A percentile compares a stretch with the other conserved stretches of the same genome.
phyloP scores from a whole-genome alignment of 2,113 vertebrate genomes.

The Dromas ardeola region DNA sequence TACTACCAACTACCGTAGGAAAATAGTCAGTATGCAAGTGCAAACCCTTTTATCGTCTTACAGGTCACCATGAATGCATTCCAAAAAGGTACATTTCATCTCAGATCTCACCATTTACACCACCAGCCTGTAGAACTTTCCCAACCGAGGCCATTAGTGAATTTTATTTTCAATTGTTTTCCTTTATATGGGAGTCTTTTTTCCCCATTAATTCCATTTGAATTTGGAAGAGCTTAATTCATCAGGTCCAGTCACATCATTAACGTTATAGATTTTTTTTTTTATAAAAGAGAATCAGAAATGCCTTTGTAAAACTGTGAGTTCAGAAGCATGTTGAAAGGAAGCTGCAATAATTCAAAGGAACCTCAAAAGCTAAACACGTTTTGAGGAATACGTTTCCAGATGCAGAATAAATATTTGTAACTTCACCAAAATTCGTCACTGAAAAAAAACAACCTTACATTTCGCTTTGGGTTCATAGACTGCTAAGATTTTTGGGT shows the following conservation, averaged over 20 bases:
- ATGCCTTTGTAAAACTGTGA: background rate
- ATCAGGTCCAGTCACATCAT: background rate
- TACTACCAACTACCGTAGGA: conserved; percentile 6
- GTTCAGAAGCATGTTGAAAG: background rate
- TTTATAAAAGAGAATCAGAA: background rate
- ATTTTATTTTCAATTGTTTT: background rate
- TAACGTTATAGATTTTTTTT: background rate
- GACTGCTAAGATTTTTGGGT: background rate
- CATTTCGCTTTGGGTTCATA: background rate
- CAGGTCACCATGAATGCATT: background rate
- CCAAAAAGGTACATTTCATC: background rate
- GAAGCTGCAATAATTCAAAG: background rate
- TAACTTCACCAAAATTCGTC: background rate
- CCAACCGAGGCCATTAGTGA: background rate
- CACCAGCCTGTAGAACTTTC: background rate
- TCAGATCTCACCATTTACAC: background rate
- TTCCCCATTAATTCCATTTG: background rate
- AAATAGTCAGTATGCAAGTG: conserved; percentile 40
- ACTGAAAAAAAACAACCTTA: background rate
- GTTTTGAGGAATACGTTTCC: background rate
- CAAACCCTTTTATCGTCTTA: background rate
- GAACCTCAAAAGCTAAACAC: background rate
- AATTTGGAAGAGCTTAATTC: background rate
- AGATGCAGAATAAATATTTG: background rate
- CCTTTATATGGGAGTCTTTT: background rate